Evolutionary conservation across 2,113 vertebrate genomes (phyloP).

Genomic region (Nannobrachium achirus): DNA sequence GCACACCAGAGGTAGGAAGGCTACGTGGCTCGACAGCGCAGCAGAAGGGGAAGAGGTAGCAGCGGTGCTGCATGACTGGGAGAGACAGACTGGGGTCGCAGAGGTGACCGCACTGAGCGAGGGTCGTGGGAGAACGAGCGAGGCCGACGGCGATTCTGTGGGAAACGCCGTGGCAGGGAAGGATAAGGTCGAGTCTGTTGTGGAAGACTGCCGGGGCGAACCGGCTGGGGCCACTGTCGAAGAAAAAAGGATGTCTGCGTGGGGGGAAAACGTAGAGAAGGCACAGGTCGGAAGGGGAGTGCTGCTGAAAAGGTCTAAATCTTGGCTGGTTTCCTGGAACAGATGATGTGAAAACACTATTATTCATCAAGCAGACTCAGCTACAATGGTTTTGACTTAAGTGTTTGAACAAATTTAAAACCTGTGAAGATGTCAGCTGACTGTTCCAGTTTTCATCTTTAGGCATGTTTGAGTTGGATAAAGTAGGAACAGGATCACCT

Average conservation of each 20-base stretch:
- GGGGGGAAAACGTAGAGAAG: conserved; percentile 26
- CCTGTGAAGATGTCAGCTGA: conserved; percentile 82
- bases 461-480: conserved; percentile 45
- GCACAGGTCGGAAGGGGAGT: conserved; percentile 41
- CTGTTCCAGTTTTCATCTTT: conserved; percentile 70
- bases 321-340: conserved; percentile 58
- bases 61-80: conserved; percentile 16
- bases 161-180: conserved; percentile 31
- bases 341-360: conserved; percentile 2
- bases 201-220: conserved; percentile 50
- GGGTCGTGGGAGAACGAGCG: conserved; percentile 19
- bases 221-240: neutral
- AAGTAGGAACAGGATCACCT: conserved; percentile 83
- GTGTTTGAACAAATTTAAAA: conserved; percentile 39
- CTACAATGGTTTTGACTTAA: neutral
- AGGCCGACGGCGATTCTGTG: conserved; percentile 41
- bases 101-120: conserved; percentile 3
- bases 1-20: conserved; percentile 20
- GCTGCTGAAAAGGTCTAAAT: conserved; percentile 81
- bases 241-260: conserved; percentile 35
- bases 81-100: neutral
- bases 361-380: conserved; percentile 1
- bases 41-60: neutral
- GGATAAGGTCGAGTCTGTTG: conserved; percentile 13
- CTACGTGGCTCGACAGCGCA: neutral